A percentile compares a stretch with the other conserved stretches of the same genome.
Conservation (phyloP, 2,113 vertebrate species). For the Megaleporinus macrocephalus region DNA sequence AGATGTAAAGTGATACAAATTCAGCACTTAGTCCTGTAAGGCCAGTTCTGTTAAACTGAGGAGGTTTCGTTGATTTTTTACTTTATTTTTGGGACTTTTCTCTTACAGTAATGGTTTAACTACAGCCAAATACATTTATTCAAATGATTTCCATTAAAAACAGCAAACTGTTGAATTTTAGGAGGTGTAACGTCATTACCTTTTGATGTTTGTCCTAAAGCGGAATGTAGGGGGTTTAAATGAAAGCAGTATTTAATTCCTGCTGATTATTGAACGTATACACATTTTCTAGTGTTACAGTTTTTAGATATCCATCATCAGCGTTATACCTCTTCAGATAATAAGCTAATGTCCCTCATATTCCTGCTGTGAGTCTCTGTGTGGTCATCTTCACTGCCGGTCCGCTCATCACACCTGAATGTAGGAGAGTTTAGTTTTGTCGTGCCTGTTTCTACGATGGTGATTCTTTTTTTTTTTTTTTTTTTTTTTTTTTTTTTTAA, state of each 20-base stretch:
- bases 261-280: not conserved
- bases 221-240: not conserved
- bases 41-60: too few relatives aligned
- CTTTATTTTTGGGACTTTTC: too few relatives aligned
- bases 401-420: not conserved
- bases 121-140: too few relatives aligned
- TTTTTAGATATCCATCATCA: not conserved
- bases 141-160: too few relatives aligned
- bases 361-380: not conserved
- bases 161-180: too few relatives aligned
- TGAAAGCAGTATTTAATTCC: not conserved
- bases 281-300: not conserved
- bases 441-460: conserved; percentile 53
- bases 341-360: not conserved
- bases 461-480: too few relatives aligned
- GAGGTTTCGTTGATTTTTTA: too few relatives aligned
- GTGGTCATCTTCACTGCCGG: too few relatives aligned
- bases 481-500: too few relatives aligned
- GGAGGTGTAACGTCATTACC: not conserved
- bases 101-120: too few relatives aligned
- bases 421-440: conserved; percentile 65
- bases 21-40: too few relatives aligned
- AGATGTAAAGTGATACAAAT: too few relatives aligned
- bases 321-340: not conserved
- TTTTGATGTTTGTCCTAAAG: not conserved